These are phyloP conservation scores for Cisticola juncidis DNA, from an alignment of 2,113 vertebrate species.

Conservation along the genomic window DNA sequence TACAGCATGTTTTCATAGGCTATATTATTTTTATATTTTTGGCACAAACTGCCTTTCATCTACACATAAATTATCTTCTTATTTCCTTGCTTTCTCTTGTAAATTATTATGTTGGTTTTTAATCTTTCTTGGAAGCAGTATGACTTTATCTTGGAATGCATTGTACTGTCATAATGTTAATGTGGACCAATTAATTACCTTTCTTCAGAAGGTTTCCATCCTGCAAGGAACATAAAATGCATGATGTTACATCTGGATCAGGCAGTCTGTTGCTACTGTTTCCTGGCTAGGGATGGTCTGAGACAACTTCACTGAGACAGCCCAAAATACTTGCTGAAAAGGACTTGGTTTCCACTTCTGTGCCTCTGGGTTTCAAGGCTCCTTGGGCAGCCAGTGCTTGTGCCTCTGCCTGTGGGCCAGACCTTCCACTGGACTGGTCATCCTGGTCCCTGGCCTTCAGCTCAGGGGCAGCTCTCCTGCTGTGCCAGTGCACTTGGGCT, in stretches of 20 bases:
- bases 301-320: neutral
- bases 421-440: accelerated
- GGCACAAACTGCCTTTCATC: neutral
- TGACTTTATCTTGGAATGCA: neutral
- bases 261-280: neutral
- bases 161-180: neutral
- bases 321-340: neutral
- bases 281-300: neutral
- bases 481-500: neutral
- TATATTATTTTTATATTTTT: neutral
- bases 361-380: neutral
- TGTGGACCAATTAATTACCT: neutral
- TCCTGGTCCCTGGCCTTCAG: accelerated
- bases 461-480: neutral
- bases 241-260: neutral
- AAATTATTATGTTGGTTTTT: neutral
- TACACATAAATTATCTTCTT: neutral
- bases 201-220: neutral
- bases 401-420: neutral
- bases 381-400: neutral
- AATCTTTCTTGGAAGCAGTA: neutral
- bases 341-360: neutral
- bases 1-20: neutral
- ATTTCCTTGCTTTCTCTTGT: neutral
- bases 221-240: neutral